Evolutionary conservation across 2,888 invertebrate species (phyloP).

Genomic region (Drosophila subquinaria): DNA sequence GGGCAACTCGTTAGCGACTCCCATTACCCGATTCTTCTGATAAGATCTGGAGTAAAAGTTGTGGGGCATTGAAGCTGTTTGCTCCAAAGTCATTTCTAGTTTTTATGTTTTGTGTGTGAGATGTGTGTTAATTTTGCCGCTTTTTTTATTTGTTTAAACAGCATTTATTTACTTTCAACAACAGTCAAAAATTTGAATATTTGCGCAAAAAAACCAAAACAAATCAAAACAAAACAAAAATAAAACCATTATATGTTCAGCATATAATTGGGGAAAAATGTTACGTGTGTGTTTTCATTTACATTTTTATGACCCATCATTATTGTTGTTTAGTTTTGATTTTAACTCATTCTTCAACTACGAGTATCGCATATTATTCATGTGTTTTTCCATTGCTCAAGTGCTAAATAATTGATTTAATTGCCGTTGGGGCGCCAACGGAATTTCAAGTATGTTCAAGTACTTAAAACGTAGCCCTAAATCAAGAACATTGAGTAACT

Average conservation of each 20-base stretch:
- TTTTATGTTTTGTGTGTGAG: constrained; percentile 54
- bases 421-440: constrained; percentile 36
- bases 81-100: constrained; percentile 41
- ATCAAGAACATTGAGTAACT: constrained; percentile 44
- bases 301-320: constrained; percentile 35
- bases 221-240: constrained; percentile 4
- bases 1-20: constrained; percentile 34
- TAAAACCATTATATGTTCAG: constrained; percentile 9
- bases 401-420: constrained; percentile 47
- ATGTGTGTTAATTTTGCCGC: constrained; percentile 54
- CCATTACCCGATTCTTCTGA: constrained; percentile 33
- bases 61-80: constrained; percentile 5
- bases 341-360: constrained; percentile 16
- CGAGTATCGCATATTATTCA: constrained; percentile 25
- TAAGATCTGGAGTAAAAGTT: constrained; percentile 14
- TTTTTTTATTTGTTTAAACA: constrained; percentile 37
- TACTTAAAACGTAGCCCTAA: constrained; percentile 41
- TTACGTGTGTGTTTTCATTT: constrained; percentile 50
- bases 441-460: constrained; percentile 54
- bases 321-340: constrained; percentile 35
- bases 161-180: constrained; percentile 20
- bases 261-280: constrained; percentile 13
- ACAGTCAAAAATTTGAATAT: constrained; percentile 44
- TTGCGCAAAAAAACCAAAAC: constrained; percentile 32
- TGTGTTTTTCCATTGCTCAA: constrained; percentile 32